Base-by-base conservation (phyloP, 1,140 invertebrate species). In the Drosophila mayri region DNA sequence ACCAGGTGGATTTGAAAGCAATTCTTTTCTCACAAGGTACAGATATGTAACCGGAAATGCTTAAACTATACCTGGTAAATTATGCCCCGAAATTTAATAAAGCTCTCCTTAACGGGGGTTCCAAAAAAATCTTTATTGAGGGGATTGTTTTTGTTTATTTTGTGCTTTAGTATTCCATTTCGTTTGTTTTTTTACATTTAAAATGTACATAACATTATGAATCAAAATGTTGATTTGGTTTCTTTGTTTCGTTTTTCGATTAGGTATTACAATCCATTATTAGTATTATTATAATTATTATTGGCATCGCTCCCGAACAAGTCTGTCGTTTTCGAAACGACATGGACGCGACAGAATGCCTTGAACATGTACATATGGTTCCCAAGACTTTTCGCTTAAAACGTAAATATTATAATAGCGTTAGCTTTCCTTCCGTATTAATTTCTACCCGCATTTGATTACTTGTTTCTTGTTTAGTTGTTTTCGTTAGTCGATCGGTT, bases 101-200 rank as follows among this genome's bases (percentile, higher is more conserved):
- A n/a, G 4, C 20, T 3, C 30, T 10, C 3, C 1, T 25, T 80
- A 85, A 85, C 77, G 81, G 83, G 81, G 68, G 77, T 81, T 78
- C 60, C 58, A 81, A 86, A 87, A 87, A 81, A 86, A 81, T 79
- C 66, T 82, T 88, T 87, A 88, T 87, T 87, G 44, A 85, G 71
- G 83, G 68, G 52, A 35, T 78, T 71, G 57, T 41, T 88, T 70
- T 74, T 80, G 66, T 78, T 81, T 72, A 72, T 60, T 60, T 60
- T 82, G 43, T 84, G 57, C 66, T 41, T 52, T 54, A 74, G 57
- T 68, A 64, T 68, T 62, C 54, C 28, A 38, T 58, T 79, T 65
- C 46, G 65, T 81, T 70, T 80, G 66, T 67, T 55, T 62, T 49
- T 68, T 81, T 81, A 90, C 85, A 81, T 88, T 88, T 78, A 63